Evolutionary conservation across 2,888 invertebrate genomes (phyloP).

Genomic region (Lissonota sp.): DNA sequence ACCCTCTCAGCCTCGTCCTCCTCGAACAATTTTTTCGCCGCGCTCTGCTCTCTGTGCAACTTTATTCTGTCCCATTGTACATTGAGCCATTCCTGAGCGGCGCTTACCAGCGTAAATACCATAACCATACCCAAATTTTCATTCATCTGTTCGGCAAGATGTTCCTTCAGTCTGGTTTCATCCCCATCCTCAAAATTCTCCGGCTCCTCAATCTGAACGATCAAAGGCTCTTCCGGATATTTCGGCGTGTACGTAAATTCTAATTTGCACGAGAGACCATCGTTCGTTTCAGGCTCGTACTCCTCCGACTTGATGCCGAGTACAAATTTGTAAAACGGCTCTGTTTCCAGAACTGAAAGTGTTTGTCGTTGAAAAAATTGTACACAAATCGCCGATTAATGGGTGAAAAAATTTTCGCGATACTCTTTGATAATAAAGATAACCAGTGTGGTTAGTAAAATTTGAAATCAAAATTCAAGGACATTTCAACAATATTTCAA

Average conservation of each 20-base stretch:
- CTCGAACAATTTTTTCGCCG: constrained; percentile 88
- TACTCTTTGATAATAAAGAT: too few species aligned
- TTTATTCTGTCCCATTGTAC: constrained; percentile 92
- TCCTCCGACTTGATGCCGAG: constrained; percentile 94
- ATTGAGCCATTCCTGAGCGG: constrained; percentile 97
- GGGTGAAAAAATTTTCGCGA: not conserved
- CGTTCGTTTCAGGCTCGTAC: constrained; percentile 88
- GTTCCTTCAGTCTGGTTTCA: constrained; percentile 87
- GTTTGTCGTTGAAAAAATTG: not conserved
- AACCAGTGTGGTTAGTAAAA: too few species aligned
- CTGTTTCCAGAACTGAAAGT: constrained; percentile 88
- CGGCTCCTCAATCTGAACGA: constrained; percentile 91
- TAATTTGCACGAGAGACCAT: constrained; percentile 90
- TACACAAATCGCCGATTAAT: not conserved
- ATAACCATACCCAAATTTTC: constrained; percentile 99
- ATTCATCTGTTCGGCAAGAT: constrained; percentile 89
- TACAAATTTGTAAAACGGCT: constrained; percentile 91
- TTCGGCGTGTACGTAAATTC: constrained; percentile 93
- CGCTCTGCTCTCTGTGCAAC: constrained; percentile 89
- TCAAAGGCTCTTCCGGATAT: constrained; percentile 95
- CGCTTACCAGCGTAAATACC: constrained; percentile 97
- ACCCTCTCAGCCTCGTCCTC: constrained; percentile 96
- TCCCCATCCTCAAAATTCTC: constrained; percentile 91
- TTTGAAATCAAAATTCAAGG: too few species aligned
- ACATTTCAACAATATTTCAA: too few species aligned